Base-by-base conservation (phyloP, 2,888 invertebrate genomes). In the Linnaemya tessellans region DNA sequence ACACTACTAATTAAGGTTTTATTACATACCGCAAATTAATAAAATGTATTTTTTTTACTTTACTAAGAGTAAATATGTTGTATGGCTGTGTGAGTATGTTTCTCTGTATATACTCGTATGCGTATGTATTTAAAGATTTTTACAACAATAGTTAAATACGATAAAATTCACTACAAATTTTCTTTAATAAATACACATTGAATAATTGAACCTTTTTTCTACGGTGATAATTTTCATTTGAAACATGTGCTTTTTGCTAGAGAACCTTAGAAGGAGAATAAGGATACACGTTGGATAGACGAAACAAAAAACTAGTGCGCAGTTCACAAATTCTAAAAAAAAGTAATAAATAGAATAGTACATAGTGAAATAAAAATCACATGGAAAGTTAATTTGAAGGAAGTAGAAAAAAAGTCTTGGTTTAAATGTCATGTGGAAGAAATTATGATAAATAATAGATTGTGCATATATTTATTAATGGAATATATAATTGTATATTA, bases 211-310 rank as follows among this genome's bases (percentile, higher is more conserved):
- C 49, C 3, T 43, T 58, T 13, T 58, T 67, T 73, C 35, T 68
- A 51, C 43, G 22, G 38, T 46, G 4, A 73, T 46, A 46, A 25
- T 67, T 41, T 49, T 58, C 38, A 41, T 56, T 68, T 77, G 43
- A 82, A 79, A 80, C 85, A 85, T 85, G 85, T 85, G 85, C 79
- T 85, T 85, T 79, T 82, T 68, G n/a, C 22, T 43, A 74, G 56
- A 51, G 68, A 74, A 79, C 41, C 71, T 18, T 60, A 35, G 51
- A 84, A 67, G 49, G 58, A 65, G 41, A 43, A 79, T 20, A 82
- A 75, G 81, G 81, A 74, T 73, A 84, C 62, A 71, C 65, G 65
- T 51, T 65, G 25, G 38, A 58, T 49, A 71, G 22, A 56, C 54
- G 22, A 54, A 74, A 64, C 15, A 30, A 46, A 67, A 43, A 43